Conservation (phyloP, 92 coral and sea anemone species). For the Desmophyllum pertusum region DNA sequence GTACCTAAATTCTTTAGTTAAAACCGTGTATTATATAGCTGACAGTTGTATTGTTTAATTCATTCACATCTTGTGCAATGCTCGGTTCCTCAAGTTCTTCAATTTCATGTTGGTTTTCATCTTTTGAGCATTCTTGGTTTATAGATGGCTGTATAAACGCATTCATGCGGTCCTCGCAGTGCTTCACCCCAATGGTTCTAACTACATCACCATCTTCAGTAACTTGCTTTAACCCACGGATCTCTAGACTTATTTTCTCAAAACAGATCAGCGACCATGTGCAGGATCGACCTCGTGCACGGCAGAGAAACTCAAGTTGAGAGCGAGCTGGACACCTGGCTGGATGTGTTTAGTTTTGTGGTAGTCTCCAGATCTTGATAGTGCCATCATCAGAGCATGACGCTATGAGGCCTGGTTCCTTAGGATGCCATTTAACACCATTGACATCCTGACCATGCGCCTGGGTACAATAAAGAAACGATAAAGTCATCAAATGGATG, state of each 20-base stretch:
- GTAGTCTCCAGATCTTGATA: constrained; percentile 87
- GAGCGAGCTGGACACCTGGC: no score
- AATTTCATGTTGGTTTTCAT: neutral
- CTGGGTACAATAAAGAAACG: constrained; percentile 32
- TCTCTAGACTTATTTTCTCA: neutral
- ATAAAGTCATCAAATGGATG: no score
- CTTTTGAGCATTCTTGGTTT: neutral
- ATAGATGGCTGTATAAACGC: neutral
- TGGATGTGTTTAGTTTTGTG: neutral
- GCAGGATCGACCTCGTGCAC: neutral
- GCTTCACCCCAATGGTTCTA: neutral
- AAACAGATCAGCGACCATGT: no score
- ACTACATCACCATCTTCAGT: neutral
- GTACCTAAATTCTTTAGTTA: no score
- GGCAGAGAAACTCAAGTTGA: neutral
- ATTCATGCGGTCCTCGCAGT: neutral
- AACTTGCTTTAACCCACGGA: neutral
- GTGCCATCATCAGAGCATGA: constrained; percentile 93
- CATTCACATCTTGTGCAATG: neutral
- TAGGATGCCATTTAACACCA: constrained; percentile 89
- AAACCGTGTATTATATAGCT: no score
- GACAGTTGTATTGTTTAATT: neutral
- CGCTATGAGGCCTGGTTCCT: constrained; percentile 71
- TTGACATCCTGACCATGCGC: constrained; percentile 95
- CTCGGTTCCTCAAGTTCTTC: neutral